Conservation (phyloP, 2,113 vertebrate species). For the Eurypyga helias region DNA sequence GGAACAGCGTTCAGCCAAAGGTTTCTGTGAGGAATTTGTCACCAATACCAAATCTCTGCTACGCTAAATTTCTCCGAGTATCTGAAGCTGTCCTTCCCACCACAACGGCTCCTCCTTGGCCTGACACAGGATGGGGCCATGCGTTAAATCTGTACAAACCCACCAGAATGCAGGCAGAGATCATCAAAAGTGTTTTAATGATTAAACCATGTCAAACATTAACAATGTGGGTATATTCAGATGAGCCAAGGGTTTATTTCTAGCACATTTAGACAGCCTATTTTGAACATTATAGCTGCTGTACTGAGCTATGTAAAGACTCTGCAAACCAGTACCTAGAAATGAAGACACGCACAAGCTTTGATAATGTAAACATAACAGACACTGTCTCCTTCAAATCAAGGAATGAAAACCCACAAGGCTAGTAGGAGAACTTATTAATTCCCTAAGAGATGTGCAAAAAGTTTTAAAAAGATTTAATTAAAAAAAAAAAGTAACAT, state of each 20-base stretch:
- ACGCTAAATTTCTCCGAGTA: not conserved
- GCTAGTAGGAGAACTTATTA: slow-evolving; percentile 61
- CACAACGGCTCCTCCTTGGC: not conserved
- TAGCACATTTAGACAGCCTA: slow-evolving; percentile 76
- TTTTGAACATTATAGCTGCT: slow-evolving; percentile 70
- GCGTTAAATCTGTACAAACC: not conserved
- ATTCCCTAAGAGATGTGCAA: slow-evolving; percentile 79
- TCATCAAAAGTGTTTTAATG: slow-evolving; percentile 84
- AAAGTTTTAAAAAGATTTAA: slow-evolving; percentile 59
- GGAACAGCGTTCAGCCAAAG: not conserved
- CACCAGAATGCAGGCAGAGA: slow-evolving; percentile 44
- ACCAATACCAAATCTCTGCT: not conserved
- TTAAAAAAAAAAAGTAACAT: slow-evolving; percentile 53
- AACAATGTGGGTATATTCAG: slow-evolving; percentile 75
- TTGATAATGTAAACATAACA: slow-evolving; percentile 77
- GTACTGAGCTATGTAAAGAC: slow-evolving; percentile 78
- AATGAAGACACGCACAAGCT: slow-evolving; percentile 74
- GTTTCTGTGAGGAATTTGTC: not conserved
- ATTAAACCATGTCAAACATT: slow-evolving; percentile 79
- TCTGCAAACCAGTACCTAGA: slow-evolving; percentile 78
- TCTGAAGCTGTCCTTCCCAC: not conserved
- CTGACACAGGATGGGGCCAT: not conserved
- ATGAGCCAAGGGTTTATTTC: slow-evolving; percentile 73
- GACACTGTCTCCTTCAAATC: slow-evolving; percentile 75
- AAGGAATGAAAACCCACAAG: slow-evolving; percentile 68